Conservation (phyloP, 2,797 vertebrate genomes). For the Ptychadena robeensis region DNA sequence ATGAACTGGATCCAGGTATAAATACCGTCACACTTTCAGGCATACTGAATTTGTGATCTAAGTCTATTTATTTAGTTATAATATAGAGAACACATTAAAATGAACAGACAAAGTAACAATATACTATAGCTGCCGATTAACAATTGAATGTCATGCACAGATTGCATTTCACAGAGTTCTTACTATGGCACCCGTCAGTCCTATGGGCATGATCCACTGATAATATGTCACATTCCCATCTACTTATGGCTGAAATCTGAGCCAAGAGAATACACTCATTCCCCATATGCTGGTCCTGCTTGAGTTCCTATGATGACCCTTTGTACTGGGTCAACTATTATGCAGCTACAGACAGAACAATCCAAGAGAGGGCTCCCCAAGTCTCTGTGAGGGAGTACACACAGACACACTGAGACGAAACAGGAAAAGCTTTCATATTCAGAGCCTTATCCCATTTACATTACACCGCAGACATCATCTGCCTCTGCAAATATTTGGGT, state of each 20-base stretch:
- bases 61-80: too few species aligned
- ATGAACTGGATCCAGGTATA: too few species aligned
- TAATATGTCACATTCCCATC: constrained; percentile 40
- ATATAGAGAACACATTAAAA: too few species aligned
- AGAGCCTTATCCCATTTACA: not conserved
- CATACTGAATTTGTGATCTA: too few species aligned
- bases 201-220: constrained; percentile 24
- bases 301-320: constrained; percentile 28
- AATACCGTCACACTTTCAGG: too few species aligned
- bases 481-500: not conserved
- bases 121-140: not conserved
- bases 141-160: not conserved
- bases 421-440: not conserved
- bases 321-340: constrained; percentile 6
- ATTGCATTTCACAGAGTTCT: constrained; percentile 14
- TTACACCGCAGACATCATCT: not conserved
- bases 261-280: constrained; percentile 23
- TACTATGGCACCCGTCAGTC: constrained; percentile 1
- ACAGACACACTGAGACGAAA: too few species aligned
- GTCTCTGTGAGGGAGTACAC: not conserved
- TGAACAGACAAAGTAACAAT: too few species aligned
- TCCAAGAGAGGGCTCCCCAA: not conserved
- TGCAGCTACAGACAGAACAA: constrained; percentile 15
- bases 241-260: constrained; percentile 43
- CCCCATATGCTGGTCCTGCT: constrained; percentile 32